Conservation (phyloP, 2,888 invertebrate genomes). For the Cheilosia vulpina region DNA sequence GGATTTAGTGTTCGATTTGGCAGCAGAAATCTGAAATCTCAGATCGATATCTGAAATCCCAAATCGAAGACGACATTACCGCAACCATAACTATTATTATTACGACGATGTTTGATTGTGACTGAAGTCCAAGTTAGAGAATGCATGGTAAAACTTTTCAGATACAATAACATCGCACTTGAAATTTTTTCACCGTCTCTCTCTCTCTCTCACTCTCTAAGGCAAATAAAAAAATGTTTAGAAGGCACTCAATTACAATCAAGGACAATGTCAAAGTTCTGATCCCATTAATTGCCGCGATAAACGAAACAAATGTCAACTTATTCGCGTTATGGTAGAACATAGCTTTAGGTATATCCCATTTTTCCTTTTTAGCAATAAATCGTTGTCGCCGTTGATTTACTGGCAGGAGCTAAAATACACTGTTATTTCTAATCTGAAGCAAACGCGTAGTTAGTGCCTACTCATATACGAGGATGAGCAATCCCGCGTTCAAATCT, state of each 20-base stretch:
- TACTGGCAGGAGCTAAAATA: conserved; percentile 26
- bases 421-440: not conserved
- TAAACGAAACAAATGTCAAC: conserved; percentile 58
- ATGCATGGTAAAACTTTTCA: no score
- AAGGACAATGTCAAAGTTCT: conserved; percentile 49
- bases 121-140: no score
- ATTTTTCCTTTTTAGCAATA: conserved; percentile 40
- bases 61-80: no score
- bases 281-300: conserved; percentile 44
- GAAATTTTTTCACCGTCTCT: no score
- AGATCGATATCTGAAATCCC: no score
- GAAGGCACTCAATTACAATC: not conserved
- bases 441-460: not conserved
- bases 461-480: not conserved
- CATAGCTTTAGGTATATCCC: conserved; percentile 29
- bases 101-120: no score
- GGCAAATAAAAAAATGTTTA: no score
- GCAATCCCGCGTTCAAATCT: conserved; percentile 19
- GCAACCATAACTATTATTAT: no score
- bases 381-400: conserved; percentile 56
- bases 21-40: no score
- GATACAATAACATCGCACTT: no score
- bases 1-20: no score
- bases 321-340: conserved; percentile 45
- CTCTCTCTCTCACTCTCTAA: no score